Conservation (phyloP, 1,140 invertebrate genomes). For the Drosophila albomicans region DNA sequence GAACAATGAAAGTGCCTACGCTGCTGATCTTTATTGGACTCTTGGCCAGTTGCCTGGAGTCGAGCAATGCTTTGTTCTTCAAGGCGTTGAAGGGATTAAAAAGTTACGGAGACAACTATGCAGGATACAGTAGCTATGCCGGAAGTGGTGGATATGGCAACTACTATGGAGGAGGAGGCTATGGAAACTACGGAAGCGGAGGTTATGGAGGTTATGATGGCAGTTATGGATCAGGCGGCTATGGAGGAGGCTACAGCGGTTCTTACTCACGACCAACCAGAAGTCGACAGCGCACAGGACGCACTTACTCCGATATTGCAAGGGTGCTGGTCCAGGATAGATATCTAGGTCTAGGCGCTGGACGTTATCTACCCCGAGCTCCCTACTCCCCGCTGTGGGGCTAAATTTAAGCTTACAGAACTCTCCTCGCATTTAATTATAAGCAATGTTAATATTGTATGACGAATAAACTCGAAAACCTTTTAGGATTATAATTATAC, state of each 20-base stretch:
- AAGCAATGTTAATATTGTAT: neutral
- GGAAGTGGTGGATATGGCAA: conserved; percentile 24
- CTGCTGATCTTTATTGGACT: conserved; percentile 39
- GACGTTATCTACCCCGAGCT: conserved; percentile 49
- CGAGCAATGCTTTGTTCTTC: conserved; percentile 54
- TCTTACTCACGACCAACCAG: conserved; percentile 1
- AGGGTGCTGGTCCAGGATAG: conserved; percentile 49
- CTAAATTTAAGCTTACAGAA: conserved; percentile 14
- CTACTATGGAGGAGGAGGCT: conserved; percentile 14
- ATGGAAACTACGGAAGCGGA: neutral
- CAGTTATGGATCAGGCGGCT: conserved; percentile 7
- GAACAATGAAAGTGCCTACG: conserved; percentile 52
- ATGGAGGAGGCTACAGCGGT: conserved; percentile 11
- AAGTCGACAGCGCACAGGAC: conserved; percentile 57
- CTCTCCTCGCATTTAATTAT: neutral
- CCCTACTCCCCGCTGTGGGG: conserved; percentile 54
- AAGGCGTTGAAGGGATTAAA: conserved; percentile 53
- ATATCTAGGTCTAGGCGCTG: conserved; percentile 59
- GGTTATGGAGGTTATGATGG: conserved; percentile 11
- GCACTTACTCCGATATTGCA: conserved; percentile 62
- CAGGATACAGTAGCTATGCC: neutral
- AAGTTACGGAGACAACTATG: conserved; percentile 30
- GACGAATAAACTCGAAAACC: conserved; percentile 6
- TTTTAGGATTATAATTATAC: neutral
- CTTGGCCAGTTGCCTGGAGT: conserved; percentile 37